These are phyloP conservation scores for Sinocyclocheilus maitianheensis DNA, from an alignment of 2,113 vertebrate species.

Conservation along the genomic window DNA sequence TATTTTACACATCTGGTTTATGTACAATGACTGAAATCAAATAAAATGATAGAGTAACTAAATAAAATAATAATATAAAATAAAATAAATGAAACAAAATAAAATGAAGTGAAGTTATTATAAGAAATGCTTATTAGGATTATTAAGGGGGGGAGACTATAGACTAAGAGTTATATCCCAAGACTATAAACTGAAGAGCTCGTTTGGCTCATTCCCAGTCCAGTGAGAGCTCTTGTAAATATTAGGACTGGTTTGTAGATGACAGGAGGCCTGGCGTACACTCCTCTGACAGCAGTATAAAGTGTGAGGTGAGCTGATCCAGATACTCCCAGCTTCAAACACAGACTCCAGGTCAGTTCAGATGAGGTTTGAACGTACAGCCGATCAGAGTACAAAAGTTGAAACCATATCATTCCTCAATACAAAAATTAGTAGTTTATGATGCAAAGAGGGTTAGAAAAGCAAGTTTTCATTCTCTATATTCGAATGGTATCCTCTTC, in stretches of 20 bases:
- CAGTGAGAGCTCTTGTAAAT: neutral
- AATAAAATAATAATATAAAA: neutral
- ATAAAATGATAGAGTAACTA: neutral
- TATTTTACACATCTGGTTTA: neutral
- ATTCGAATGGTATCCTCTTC: neutral
- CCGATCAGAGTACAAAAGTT: neutral
- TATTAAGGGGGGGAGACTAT: neutral
- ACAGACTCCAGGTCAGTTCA: neutral
- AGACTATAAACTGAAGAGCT: neutral
- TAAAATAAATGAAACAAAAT: neutral
- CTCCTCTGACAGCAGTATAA: slow-evolving; percentile 49
- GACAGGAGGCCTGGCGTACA: neutral
- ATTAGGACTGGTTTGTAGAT: neutral
- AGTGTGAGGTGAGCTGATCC: slow-evolving; percentile 63
- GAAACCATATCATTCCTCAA: neutral
- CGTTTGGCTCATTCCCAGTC: neutral
- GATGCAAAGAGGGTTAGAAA: neutral
- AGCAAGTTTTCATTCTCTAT: neutral
- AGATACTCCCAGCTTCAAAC: slow-evolving; percentile 36
- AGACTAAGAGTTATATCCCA: too few relatives aligned
- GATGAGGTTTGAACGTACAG: neutral
- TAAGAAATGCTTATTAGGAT: neutral
- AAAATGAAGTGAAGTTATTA: neutral
- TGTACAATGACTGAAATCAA: neutral
- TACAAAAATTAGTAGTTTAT: neutral